These are phyloP conservation scores for Lophura swinhoii DNA, from an alignment of 2,797 vertebrate genomes.

Conservation along the genomic window DNA sequence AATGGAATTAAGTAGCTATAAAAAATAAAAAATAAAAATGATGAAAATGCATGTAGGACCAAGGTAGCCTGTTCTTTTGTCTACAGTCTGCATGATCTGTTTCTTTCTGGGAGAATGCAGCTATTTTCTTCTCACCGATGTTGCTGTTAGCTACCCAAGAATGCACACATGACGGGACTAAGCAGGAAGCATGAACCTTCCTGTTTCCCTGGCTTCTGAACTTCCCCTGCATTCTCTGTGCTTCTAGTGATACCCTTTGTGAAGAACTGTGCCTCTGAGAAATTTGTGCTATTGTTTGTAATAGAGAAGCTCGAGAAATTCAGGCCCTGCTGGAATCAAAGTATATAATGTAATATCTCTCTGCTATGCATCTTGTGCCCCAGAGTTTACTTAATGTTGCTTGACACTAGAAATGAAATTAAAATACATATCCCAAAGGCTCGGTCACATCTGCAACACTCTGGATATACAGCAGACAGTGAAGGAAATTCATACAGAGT, in stretches of 20 bases:
- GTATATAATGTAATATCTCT: background rate
- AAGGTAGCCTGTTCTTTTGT: background rate
- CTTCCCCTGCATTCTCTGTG: background rate
- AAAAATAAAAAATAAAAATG: background rate
- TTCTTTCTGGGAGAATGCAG: background rate
- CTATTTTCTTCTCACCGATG: background rate
- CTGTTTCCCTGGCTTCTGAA: background rate
- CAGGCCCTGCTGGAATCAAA: background rate
- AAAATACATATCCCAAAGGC: background rate
- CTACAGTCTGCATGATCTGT: background rate
- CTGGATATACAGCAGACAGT: background rate
- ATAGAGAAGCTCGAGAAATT: background rate
- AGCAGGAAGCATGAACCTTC: background rate
- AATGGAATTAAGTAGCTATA: background rate
- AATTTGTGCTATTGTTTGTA: background rate
- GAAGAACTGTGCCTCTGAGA: background rate
- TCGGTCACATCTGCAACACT: background rate
- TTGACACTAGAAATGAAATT: background rate
- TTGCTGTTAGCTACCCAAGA: background rate
- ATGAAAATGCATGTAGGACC: background rate
- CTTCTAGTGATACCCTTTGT: background rate
- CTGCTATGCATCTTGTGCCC: background rate
- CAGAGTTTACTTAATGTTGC: background rate
- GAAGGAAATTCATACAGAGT: background rate
- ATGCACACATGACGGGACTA: background rate